Percentiles rank a stretch among this genome's conserved stretches.
phyloP scores from a whole-genome alignment of 92 coral and sea anemone species.

The Blastomussa wellsi region DNA sequence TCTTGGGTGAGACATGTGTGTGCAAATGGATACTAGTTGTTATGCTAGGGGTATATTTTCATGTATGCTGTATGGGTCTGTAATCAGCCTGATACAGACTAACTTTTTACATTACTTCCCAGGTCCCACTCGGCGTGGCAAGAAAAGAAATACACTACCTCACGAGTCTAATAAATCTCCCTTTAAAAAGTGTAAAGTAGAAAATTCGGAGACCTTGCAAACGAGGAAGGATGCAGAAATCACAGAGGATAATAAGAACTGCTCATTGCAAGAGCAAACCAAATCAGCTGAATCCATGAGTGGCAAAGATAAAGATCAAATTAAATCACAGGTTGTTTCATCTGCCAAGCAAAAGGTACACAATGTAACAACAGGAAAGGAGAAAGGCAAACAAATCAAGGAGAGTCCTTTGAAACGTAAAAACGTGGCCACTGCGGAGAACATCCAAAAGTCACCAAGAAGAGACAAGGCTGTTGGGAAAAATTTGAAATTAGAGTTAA shows the following conservation, averaged over 20 bases:
- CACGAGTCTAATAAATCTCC: slow-evolving; percentile 6
- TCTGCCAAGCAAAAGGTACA: neutral
- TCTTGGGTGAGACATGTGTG: no score
- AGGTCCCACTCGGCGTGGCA: neutral
- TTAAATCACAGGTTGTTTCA: neutral
- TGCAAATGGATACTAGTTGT: no score
- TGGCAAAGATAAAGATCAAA: neutral
- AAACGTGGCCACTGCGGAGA: neutral
- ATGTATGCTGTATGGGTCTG: no score
- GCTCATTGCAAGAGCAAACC: neutral
- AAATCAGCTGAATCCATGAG: neutral
- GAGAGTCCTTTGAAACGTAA: slow-evolving; percentile 21
- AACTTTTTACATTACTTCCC: neutral
- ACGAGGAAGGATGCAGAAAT: neutral
- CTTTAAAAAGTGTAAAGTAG: slow-evolving; percentile 23
- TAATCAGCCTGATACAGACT: no score
- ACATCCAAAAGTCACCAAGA: slow-evolving; percentile 13
- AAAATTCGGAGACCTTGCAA: neutral
- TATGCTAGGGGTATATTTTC: no score
- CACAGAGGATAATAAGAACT: neutral
- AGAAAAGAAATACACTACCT: slow-evolving; percentile 13
- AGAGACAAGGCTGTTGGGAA: slow-evolving; percentile 17
- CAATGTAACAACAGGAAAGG: no score
- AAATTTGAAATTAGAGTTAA: slow-evolving; percentile 7
- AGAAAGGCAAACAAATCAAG: neutral